A percentile compares a stretch with the other conserved stretches of the same genome.
Evolutionary conservation across 2,113 vertebrate genomes (phyloP).

Genomic region (Macrotus californicus): DNA sequence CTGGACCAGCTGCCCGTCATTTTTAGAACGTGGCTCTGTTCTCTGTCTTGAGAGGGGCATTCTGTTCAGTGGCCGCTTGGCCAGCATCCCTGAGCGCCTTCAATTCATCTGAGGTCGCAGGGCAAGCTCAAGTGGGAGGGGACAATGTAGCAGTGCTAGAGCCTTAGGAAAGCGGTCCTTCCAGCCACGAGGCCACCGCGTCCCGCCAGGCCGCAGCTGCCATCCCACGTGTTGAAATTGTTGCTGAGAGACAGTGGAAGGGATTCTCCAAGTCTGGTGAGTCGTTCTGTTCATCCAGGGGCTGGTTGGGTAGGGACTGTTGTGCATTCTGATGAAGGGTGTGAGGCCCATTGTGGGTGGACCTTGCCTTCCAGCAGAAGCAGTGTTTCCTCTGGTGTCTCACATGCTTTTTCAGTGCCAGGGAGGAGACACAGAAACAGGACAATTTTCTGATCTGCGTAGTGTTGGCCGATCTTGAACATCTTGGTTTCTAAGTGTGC

Average conservation of each 20-base stretch:
- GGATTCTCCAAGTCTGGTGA: neutral
- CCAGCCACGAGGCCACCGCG: neutral
- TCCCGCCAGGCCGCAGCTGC: neutral
- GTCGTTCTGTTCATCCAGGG: neutral
- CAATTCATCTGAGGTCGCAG: constrained; percentile 33
- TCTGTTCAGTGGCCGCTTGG: constrained; percentile 49
- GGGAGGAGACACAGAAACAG: neutral
- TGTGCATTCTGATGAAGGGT: neutral
- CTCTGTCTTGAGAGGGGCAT: constrained; percentile 54
- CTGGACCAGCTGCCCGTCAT: constrained; percentile 49
- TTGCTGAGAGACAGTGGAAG: neutral
- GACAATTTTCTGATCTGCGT: neutral
- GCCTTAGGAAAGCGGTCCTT: neutral
- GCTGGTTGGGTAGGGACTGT: neutral
- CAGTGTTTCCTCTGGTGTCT: neutral
- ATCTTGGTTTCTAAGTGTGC: neutral
- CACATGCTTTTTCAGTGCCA: neutral
- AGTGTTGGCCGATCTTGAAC: neutral
- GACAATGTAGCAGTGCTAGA: neutral
- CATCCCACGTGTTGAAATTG: neutral
- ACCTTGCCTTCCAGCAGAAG: neutral
- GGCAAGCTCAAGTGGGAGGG: neutral
- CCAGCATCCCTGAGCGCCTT: constrained; percentile 50
- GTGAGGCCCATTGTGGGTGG: neutral
- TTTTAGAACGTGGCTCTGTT: constrained; percentile 56